These are phyloP conservation scores for Clitarchus hookeri DNA, from an alignment of 2,888 invertebrate species.

Conservation along the genomic window DNA sequence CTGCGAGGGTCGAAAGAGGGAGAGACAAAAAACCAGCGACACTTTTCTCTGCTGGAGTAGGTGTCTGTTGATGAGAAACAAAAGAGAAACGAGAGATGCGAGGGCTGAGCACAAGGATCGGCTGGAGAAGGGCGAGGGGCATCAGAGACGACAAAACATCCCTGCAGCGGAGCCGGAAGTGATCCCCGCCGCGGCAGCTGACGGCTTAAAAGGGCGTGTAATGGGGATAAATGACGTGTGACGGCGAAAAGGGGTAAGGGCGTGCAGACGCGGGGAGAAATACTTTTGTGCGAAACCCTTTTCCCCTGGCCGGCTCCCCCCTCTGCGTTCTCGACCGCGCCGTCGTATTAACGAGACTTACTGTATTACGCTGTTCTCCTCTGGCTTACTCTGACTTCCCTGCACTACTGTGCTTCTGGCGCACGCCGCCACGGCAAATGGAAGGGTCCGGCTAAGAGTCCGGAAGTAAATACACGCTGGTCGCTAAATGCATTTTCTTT, in stretches of 20 bases:
- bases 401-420: too few species aligned
- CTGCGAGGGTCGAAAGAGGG: too few species aligned
- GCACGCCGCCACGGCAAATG: too few species aligned
- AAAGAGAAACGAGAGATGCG: background rate
- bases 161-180: background rate
- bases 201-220: background rate
- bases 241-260: background rate
- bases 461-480: too few species aligned
- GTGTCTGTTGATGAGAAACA: background rate
- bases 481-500: too few species aligned
- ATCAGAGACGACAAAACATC: background rate
- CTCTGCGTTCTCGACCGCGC: too few species aligned
- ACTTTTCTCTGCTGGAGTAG: background rate
- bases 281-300: background rate
- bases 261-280: background rate
- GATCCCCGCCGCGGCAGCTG: background rate
- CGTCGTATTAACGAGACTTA: too few species aligned
- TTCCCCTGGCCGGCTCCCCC: too few species aligned
- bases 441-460: too few species aligned
- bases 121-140: background rate
- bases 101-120: too few species aligned
- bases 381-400: too few species aligned
- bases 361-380: too few species aligned
- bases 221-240: constrained; percentile 14
- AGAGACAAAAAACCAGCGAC: background rate